Evolutionary conservation across 2,888 invertebrate species (phyloP).

Genomic region (Conchocele bisecta): DNA sequence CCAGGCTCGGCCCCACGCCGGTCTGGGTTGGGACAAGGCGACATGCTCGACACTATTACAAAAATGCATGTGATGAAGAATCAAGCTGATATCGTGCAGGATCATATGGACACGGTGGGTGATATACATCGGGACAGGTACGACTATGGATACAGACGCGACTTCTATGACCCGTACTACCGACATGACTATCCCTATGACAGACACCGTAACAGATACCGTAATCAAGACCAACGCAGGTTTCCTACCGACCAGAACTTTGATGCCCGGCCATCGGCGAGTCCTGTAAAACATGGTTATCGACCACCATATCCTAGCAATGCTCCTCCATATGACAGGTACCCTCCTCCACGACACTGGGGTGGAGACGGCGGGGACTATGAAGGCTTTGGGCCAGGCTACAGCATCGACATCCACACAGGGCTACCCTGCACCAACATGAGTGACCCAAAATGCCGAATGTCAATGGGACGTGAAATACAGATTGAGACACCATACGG

Average conservation of each 20-base stretch:
- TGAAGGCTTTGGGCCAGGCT: constrained; percentile 6
- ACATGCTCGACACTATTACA: neutral
- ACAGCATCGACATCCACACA: constrained; percentile 11
- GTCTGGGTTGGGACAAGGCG: too few relatives aligned
- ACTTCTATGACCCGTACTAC: neutral
- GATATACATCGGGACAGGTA: constrained; percentile 10
- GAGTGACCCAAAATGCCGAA: constrained; percentile 41
- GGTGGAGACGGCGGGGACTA: neutral
- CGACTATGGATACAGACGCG: neutral
- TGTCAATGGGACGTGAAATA: constrained; percentile 20
- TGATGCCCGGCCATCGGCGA: constrained; percentile 2
- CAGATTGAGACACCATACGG: constrained; percentile 44
- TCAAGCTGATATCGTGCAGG: constrained; percentile 13
- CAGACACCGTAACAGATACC: neutral
- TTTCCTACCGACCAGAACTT: constrained; percentile 19
- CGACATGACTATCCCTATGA: neutral
- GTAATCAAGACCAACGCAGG: neutral
- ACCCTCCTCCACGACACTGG: neutral
- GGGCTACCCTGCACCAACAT: constrained; percentile 30
- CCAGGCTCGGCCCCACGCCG: too few relatives aligned
- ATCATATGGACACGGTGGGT: constrained; percentile 15
- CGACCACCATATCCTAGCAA: neutral
- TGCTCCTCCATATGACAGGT: neutral
- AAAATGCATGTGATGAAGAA: constrained; percentile 3
- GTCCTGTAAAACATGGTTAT: too few relatives aligned